Evolutionary conservation across 1,140 invertebrate species (phyloP), one percentile per base, ranked within the genome.

Genomic region (Drosophila obscura): DNA sequence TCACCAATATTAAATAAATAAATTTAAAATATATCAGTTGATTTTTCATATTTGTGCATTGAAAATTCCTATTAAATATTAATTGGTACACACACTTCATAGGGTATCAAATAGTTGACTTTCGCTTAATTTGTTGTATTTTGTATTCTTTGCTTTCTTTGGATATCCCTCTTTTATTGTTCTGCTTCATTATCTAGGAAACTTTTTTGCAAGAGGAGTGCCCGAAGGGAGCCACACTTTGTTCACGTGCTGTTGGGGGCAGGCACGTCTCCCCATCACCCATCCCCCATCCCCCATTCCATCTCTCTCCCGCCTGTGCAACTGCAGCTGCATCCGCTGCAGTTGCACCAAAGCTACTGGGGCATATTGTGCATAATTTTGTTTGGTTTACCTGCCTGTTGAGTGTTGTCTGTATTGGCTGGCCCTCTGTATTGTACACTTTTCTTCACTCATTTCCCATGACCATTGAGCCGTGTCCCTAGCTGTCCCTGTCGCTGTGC

Each of bases 401-500:
- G 56, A 46, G 19, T 44, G 48, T 35, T 44, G 50, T 5, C 22
- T 56, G 52, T 55, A 28, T 16, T 9, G 35, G 35, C 15, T 9
- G 35, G 35, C 15, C 28, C 44, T 55, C 24, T 43, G 35, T 50
- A 31, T 31, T 45, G 35, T 46, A 72, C 63, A 63, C 66, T 64
- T 82, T 83, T 77, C 6, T 45, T 45, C 50, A 53, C 52, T 58
- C 35, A 5, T 39, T 77, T 46, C 35, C 44, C 46, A 13, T 60
- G 28, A 41, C 66, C 64, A 84, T 73, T 85, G 57, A 80, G 50
- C 50, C 81, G 67, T 79, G 75, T 79, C 76, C 73, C 16, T 69
- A 39, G 15, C 43, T 39, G 35, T 22, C 9, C 16, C 24, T 39
- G 48, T 22, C n/a, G 13, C 15, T 4, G 2, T 22, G 9, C 16